phyloP scores from a whole-genome alignment of 2,797 vertebrate species.

The Steatocranus sp. region DNA sequence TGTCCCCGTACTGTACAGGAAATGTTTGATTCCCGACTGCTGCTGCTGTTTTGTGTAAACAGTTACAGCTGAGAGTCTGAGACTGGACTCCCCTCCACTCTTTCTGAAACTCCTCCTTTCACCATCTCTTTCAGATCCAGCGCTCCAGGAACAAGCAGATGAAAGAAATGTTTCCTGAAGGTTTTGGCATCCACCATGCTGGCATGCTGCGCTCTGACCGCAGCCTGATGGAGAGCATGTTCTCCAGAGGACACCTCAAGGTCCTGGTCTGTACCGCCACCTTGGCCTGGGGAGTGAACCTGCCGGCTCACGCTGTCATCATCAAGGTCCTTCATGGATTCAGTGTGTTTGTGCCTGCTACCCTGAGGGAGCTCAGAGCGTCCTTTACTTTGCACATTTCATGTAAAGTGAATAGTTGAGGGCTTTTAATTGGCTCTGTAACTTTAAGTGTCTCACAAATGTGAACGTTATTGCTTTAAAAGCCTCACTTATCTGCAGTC shows the following conservation, averaged over 20 bases:
- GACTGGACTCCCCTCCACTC: neutral
- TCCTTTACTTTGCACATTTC: neutral
- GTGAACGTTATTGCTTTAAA: neutral
- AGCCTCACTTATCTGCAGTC: accelerated
- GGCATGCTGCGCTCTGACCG: conserved; percentile 95
- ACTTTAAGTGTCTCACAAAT: neutral
- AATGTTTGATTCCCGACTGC: neutral
- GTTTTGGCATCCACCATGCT: conserved; percentile 96
- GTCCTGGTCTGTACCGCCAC: conserved; percentile 95
- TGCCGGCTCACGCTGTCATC: conserved; percentile 96
- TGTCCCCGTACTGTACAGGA: neutral
- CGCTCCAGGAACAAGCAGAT: conserved; percentile 97
- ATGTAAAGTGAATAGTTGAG: neutral
- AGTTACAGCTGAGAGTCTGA: neutral
- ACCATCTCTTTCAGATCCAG: conserved; percentile 78
- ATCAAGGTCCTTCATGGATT: conserved; percentile 83
- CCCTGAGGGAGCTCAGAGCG: neutral
- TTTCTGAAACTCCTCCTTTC: neutral
- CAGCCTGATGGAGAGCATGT: conserved; percentile 91
- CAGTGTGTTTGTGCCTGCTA: neutral
- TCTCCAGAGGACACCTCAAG: conserved; percentile 91
- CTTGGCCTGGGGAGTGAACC: conserved; percentile 97
- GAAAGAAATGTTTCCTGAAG: conserved; percentile 93
- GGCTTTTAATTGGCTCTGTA: neutral
- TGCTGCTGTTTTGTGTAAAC: neutral